Percentiles rank a stretch among this genome's conserved stretches.
These are phyloP conservation scores for Pogona vitticeps DNA, from an alignment of 2,113 vertebrate species.

Conservation along the genomic window DNA sequence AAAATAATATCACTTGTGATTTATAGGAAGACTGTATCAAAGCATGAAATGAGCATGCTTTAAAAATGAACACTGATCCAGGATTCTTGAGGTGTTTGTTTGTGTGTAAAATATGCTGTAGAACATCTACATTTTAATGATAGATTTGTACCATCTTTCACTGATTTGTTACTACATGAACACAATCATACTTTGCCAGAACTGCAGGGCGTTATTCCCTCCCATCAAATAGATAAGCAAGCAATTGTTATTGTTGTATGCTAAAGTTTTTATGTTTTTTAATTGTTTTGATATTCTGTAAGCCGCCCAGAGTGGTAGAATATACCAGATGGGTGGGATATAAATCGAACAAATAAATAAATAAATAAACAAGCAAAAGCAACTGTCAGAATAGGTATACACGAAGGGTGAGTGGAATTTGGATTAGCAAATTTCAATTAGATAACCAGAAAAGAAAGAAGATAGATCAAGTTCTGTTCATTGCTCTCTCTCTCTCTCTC, in stretches of 20 bases:
- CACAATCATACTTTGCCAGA: neutral
- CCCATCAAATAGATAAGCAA: too few relatives aligned
- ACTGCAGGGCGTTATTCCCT: neutral
- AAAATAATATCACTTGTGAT: neutral
- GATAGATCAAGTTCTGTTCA: neutral
- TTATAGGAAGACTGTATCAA: constrained; percentile 6
- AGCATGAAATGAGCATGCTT: neutral
- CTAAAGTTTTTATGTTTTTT: too few relatives aligned
- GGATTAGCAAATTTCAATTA: neutral
- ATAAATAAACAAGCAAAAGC: neutral
- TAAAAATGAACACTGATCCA: neutral
- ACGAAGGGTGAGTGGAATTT: neutral
- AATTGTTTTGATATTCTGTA: too few relatives aligned
- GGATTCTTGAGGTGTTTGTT: too few relatives aligned
- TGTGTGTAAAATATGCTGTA: neutral
- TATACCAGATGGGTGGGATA: too few relatives aligned
- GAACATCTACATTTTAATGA: constrained; percentile 11
- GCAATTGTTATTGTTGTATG: too few relatives aligned
- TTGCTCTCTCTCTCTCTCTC: too few relatives aligned
- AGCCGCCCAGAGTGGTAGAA: too few relatives aligned
- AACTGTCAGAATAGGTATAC: constrained; percentile 11
- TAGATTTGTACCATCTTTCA: constrained; percentile 10
- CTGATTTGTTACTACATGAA: constrained; percentile 2
- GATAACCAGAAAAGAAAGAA: too few relatives aligned
- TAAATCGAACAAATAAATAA: too few relatives aligned